Evolutionary conservation across 2,888 invertebrate genomes (phyloP), one percentile per base, ranked within the genome.

Genomic region (Halictus quadricinctus): DNA sequence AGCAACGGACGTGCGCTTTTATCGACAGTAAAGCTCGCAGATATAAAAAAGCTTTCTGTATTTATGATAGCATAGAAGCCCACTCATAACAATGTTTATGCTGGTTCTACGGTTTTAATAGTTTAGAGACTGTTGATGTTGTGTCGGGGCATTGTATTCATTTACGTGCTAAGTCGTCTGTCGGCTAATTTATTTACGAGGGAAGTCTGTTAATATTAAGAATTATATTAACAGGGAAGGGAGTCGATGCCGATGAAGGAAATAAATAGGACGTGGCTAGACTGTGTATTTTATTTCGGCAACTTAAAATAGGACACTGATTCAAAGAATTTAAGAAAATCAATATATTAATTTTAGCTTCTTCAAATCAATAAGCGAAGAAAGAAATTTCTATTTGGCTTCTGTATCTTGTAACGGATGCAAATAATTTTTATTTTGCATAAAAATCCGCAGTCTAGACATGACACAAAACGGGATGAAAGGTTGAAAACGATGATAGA

Each of bases 21-120:
- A 79, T 43, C 1, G 72, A 18, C n/a, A 21, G 46, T 79, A 81
- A 46, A 81, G 64, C 78, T 72, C 58, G 46, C 13, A 54, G 73
- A 25, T 46, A 66, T 69, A 79, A 77, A 72, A 58, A 79, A 36
- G 50, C 79, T 81, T 79, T 73, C 46, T 73, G 46, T 73, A 73
- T 81, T 69, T 81, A 81, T 36, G 79, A 54, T 43, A 15, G 15
- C 8, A 8, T n/a, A 41, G n/a, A 18, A 46, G 54, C 8, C 21
- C 29, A 46, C 15, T 5, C 15, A 60, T 72, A 72, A 46, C 21
- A 48, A 58, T 48, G 72, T 64, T 25, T 21, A 66, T 5, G 81
- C 21, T 6, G 29, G 46, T 36, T n/a, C 21, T 18, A 4, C 4
- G 46, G 25, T 18, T 25, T 79, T 21, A 46, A 79, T 29, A 29